Percentiles rank a stretch among this genome's conserved stretches.
Evolutionary conservation across 2,113 vertebrate genomes (phyloP).

Genomic region (Machaerirhynchus nigripectus): DNA sequence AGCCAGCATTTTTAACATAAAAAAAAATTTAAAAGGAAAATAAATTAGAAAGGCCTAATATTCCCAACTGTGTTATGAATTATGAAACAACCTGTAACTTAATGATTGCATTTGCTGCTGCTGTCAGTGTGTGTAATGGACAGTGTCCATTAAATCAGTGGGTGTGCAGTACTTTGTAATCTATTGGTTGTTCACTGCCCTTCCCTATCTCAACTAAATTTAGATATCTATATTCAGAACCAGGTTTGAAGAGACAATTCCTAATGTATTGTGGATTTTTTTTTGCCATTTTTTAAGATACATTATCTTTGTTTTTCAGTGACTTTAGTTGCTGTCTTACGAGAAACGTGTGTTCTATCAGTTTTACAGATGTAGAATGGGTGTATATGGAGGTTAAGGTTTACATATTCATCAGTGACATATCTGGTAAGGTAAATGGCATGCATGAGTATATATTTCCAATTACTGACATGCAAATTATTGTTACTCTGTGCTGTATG

Average conservation of each 20-base stretch:
- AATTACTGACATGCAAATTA: constrained; percentile 4
- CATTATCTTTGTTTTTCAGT: neutral
- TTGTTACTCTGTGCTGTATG: neutral
- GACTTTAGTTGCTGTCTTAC: neutral
- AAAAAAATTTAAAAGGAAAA: neutral
- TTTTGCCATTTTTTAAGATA: neutral
- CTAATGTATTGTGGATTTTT: neutral
- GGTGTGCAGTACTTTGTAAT: neutral
- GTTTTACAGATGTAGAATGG: neutral
- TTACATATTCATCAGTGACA: neutral
- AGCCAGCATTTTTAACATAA: neutral
- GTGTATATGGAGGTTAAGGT: neutral
- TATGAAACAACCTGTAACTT: neutral
- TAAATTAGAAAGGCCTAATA: neutral
- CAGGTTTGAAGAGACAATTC: neutral
- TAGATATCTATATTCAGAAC: neutral
- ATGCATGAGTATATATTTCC: neutral
- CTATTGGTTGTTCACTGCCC: neutral
- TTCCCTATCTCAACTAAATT: neutral
- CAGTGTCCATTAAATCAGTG: neutral
- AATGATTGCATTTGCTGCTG: neutral
- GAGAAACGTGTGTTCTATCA: neutral
- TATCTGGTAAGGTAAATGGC: neutral
- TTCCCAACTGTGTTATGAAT: neutral
- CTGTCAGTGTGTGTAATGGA: neutral